Base-by-base conservation (phyloP, 1,140 invertebrate species). In the Anoplophora glabripennis region DNA sequence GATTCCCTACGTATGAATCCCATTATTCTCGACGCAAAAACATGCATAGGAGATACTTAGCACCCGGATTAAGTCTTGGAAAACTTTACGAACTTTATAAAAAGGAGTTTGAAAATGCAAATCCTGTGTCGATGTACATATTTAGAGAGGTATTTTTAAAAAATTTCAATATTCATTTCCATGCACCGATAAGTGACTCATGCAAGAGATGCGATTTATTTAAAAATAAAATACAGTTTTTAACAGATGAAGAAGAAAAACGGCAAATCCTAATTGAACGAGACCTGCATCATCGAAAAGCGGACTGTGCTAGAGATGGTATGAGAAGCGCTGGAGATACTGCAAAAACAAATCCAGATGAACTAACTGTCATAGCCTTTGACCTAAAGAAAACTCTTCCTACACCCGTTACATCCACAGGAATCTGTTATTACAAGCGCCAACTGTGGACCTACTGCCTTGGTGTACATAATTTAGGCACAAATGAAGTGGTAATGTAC, bases 361-460 rank as follows among this genome's bases (percentile, higher is more conserved):
- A 60, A 17, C 10, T 37, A 48, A 49, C 40, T 14, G 53, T 57
- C 18, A 54, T 62, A 10, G 17, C 21, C 9, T 63, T 65, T 41
- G 55, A 63, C 41, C 42, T 63, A 10, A 63, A 63, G 57, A 59
- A 59, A 21, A 63, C 63, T 18, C 45, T 65, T 28, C 57, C 55
- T 34, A 65, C 52, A 7, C 60, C 63, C n/a, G 34, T 51, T 5
- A n/a, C 59, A 8, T 40, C 55, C 15, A 60, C 53, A 12, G 49
- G 56, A 12, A 44, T 66, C 8, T 41, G n/a, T 28, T 63, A 63
- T 52, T 63, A 60, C 41, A 65, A 65, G 41, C 21, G 52, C 33
- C 53, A 66, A 46, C 18, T 66, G 34, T 64, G 55, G 58, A 61
- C 62, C 7, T 64, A 44, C 34, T 63, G 64, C 40, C 40, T 61